These are phyloP conservation scores for Magallana nippona DNA, from an alignment of 2,888 invertebrate species.

Conservation along the genomic window DNA sequence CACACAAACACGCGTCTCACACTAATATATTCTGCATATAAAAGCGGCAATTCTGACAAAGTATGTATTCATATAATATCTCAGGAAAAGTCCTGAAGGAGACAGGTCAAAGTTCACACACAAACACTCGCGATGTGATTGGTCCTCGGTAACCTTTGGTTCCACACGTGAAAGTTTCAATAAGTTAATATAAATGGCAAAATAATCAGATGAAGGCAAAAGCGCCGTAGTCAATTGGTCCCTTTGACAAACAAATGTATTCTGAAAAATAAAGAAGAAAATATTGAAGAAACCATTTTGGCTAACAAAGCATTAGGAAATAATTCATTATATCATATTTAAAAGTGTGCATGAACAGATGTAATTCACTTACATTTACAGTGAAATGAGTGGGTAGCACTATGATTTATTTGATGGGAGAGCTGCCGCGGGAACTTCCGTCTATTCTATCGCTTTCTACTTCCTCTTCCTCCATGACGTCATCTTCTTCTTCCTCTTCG, in stretches of 20 bases:
- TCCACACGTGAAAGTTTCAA: conserved; percentile 11
- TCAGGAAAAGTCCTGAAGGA: conserved; percentile 23
- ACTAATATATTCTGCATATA: background rate
- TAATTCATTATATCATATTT: background rate
- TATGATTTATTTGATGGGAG: conserved; percentile 33
- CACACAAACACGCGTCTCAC: conserved; percentile 26
- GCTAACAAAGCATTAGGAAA: background rate
- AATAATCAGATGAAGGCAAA: background rate
- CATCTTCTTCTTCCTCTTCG: conserved; percentile 61
- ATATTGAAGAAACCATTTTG: background rate
- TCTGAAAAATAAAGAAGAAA: background rate
- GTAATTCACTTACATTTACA: conserved; percentile 13
- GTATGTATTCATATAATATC: background rate
- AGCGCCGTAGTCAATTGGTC: conserved; percentile 5
- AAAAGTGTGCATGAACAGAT: background rate
- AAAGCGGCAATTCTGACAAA: background rate
- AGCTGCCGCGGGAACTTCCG: conserved; percentile 20
- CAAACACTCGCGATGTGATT: conserved; percentile 17
- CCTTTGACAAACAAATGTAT: background rate
- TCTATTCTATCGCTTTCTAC: conserved; percentile 36
- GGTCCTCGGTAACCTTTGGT: conserved; percentile 1
- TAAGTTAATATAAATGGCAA: background rate
- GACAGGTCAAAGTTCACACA: background rate
- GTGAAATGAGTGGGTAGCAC: background rate
- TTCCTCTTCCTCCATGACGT: conserved; percentile 61